Conservation (phyloP, 37 sponge, comb jelly and placozoan species). For the Beroe ovata region DNA sequence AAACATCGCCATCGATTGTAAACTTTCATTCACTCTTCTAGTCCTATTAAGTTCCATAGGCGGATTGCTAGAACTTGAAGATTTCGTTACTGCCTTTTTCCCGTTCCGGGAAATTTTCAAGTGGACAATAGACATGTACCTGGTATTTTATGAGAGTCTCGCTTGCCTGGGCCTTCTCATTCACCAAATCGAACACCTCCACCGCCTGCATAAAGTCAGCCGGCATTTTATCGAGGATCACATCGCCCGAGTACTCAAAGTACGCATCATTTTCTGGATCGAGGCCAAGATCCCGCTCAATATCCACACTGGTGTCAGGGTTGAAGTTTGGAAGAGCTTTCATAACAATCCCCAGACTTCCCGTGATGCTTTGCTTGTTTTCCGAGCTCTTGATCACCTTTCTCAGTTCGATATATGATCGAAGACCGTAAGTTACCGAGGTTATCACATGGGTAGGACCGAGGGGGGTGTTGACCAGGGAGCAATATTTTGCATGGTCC, state of each 20-base stretch:
- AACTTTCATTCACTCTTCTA: no score
- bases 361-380: neutral
- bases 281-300: neutral
- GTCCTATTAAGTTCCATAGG: no score
- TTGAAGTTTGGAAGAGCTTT: conserved; percentile 28
- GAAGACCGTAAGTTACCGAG: conserved; percentile 31
- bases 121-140: no score
- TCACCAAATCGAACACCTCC: conserved; percentile 18
- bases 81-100: no score
- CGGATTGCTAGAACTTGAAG: no score
- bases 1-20: no score
- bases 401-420: conserved; percentile 8
- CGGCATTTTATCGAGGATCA: conserved; percentile 8
- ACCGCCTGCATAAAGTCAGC: conserved; percentile 14
- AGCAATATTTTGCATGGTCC: neutral
- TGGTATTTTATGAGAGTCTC: conserved; percentile 34
- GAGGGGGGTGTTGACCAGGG: neutral
- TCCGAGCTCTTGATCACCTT: conserved; percentile 1
- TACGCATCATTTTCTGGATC: neutral
- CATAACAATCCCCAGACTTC: conserved; percentile 2
- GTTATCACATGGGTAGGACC: conserved; percentile 53
- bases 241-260: conserved; percentile 26
- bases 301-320: neutral
- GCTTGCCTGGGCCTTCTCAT: neutral
- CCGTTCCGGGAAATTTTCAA: no score